Percentiles rank a stretch among this genome's conserved stretches.
Conservation (phyloP, 2,797 vertebrate genomes). For the Picus viridis region DNA sequence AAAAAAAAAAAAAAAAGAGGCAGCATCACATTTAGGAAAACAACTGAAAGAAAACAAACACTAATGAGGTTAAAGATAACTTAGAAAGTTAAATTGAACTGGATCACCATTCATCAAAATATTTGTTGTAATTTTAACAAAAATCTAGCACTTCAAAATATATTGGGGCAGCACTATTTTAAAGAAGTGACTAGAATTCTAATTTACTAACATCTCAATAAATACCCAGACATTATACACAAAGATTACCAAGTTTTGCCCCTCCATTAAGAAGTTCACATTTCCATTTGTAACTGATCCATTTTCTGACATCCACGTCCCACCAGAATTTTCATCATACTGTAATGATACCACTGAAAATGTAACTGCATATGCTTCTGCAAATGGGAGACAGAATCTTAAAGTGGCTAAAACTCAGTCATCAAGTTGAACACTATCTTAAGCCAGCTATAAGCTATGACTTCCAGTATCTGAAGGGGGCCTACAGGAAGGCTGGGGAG, state of each 20-base stretch:
- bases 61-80: neutral
- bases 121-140: neutral
- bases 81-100: neutral
- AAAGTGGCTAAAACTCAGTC: neutral
- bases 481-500: too few species aligned
- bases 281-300: neutral
- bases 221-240: neutral
- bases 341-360: neutral
- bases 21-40: neutral
- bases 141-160: neutral
- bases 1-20: neutral
- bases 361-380: neutral
- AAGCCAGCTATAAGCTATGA: neutral
- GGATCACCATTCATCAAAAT: neutral
- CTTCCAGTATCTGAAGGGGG: too few species aligned
- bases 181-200: neutral
- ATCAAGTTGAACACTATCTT: neutral
- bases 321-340: fast-evolving
- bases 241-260: neutral
- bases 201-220: neutral
- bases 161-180: neutral
- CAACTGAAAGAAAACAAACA: neutral
- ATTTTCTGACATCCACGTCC: neutral
- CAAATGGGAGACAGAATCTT: neutral
- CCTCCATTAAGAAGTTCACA: neutral